These are phyloP conservation scores for Phylloscopus trochiloides DNA, from an alignment of 2,113 vertebrate genomes.

Conservation along the genomic window DNA sequence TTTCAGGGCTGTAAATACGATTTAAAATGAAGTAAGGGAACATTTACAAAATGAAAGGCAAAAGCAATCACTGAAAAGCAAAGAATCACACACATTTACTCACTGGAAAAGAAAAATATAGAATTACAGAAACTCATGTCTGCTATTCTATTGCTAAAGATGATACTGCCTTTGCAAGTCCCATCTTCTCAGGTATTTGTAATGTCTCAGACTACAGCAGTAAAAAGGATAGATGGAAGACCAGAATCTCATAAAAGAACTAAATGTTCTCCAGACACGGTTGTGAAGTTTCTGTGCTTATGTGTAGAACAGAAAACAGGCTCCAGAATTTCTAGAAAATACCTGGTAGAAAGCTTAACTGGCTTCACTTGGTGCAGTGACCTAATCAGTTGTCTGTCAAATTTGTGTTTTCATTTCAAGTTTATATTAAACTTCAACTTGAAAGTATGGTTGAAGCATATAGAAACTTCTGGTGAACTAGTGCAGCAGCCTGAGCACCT, in stretches of 20 bases:
- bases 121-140: not conserved
- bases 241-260: constrained; percentile 4
- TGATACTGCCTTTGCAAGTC: not conserved
- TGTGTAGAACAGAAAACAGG: not conserved
- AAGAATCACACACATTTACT: not conserved
- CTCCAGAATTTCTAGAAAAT: not conserved
- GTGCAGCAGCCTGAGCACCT: not conserved
- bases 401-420: not conserved
- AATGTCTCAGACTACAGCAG: not conserved
- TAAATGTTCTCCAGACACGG: not conserved
- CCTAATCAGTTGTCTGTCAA: not conserved
- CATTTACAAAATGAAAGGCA: not conserved
- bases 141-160: not conserved
- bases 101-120: not conserved
- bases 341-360: not conserved
- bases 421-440: not conserved
- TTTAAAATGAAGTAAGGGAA: not conserved
- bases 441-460: not conserved
- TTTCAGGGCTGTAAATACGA: not conserved
- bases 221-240: not conserved
- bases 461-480: not conserved
- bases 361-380: not conserved
- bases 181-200: not conserved
- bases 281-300: not conserved
- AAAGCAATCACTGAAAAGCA: not conserved